Evolutionary conservation across 2,113 vertebrate species (phyloP).

Genomic region (Campylorhamphus procurvoides): DNA sequence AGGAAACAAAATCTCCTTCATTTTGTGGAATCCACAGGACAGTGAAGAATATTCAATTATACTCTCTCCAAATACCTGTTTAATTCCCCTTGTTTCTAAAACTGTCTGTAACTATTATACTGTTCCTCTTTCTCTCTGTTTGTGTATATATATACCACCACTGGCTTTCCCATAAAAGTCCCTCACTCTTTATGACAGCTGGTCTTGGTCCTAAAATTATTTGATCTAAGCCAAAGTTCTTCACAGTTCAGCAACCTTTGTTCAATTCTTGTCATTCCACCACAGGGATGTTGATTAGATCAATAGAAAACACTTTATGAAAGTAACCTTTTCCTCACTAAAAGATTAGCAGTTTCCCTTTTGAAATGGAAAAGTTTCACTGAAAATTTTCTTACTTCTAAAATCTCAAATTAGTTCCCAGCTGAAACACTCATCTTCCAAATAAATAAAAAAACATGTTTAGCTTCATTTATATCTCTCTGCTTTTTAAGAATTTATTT

Average conservation of each 20-base stretch:
- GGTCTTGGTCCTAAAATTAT: neutral
- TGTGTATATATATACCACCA: neutral
- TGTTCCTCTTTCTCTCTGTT: neutral
- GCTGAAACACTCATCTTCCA: neutral
- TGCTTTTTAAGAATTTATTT: neutral
- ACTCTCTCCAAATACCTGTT: constrained; percentile 12
- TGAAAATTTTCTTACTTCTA: neutral
- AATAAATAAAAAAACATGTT: neutral
- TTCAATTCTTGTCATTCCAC: neutral
- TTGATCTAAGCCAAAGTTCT: neutral
- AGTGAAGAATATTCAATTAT: constrained; percentile 27
- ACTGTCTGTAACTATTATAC: neutral
- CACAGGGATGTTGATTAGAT: neutral
- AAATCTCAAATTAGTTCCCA: neutral
- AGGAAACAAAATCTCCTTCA: constrained; percentile 16
- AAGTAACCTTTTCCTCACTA: neutral
- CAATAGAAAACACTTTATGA: neutral
- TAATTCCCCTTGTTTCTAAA: constrained; percentile 12
- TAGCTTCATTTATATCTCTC: neutral
- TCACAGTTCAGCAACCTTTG: neutral
- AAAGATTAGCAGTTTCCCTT: neutral
- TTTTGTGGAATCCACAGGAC: constrained; percentile 26
- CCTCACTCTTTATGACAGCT: neutral
- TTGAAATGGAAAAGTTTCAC: neutral
- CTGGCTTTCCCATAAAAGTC: neutral